Evolutionary conservation across 2,888 invertebrate genomes (phyloP).

Genomic region (Alcis repandata): DNA sequence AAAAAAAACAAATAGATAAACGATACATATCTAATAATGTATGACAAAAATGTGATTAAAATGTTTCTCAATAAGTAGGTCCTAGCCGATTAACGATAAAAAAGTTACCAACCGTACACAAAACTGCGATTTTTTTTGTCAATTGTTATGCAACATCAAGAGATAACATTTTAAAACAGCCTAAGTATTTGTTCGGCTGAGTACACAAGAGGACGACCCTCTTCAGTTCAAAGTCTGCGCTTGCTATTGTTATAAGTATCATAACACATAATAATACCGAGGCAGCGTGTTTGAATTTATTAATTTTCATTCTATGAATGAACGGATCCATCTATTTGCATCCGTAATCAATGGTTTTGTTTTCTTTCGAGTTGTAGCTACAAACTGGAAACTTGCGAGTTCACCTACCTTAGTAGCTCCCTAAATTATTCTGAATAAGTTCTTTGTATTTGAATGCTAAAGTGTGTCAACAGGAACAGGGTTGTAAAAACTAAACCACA

Average conservation of each 20-base stretch:
- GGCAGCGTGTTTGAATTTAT: conserved; percentile 7
- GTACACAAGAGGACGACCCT: neutral
- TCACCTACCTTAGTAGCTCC: no score
- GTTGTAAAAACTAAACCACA: conserved; percentile 16
- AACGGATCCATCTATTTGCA: conserved; percentile 15
- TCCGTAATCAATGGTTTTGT: conserved; percentile 7
- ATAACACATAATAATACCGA: neutral
- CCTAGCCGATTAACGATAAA: no score
- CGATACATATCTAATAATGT: no score
- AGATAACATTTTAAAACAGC: neutral
- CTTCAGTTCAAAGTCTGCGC: neutral
- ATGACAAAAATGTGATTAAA: no score
- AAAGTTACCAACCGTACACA: neutral
- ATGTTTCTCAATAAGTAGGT: no score
- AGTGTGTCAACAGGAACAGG: neutral
- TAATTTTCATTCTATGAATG: conserved; percentile 8
- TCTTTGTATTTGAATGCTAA: neutral
- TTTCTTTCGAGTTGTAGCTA: neutral
- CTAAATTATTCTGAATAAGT: neutral
- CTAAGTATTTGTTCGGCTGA: neutral
- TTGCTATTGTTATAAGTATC: conserved; percentile 8
- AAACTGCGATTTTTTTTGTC: neutral
- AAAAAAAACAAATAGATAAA: no score
- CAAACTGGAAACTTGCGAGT: neutral
- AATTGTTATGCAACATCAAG: neutral